phyloP scores from a whole-genome alignment of 2,888 invertebrate genomes.

The Sarcophaga caerulescens region DNA sequence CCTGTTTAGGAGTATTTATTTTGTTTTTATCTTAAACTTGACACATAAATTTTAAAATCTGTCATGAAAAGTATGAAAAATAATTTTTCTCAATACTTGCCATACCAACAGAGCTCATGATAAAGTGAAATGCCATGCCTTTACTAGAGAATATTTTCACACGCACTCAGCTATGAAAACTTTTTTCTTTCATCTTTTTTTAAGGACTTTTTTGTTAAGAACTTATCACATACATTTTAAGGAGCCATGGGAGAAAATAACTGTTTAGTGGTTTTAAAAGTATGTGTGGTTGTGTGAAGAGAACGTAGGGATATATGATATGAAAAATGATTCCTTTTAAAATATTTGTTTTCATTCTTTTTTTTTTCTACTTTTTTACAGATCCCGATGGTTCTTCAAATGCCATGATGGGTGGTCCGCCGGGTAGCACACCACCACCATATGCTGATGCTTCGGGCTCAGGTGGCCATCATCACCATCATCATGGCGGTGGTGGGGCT shows the following conservation, averaged over 20 bases:
- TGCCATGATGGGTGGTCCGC: constrained; percentile 78
- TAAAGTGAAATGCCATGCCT: too few relatives aligned
- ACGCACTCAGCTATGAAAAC: too few relatives aligned
- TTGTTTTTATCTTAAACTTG: constrained; percentile 59
- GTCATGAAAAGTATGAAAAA: constrained; percentile 65
- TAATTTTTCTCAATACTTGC: constrained; percentile 30
- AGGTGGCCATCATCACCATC: constrained; percentile 75
- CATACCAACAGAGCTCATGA: not conserved
- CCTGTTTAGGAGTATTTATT: constrained; percentile 14
- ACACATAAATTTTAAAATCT: constrained; percentile 66
- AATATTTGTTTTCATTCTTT: constrained; percentile 11
- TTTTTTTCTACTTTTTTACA: constrained; percentile 72
- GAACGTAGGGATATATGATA: not conserved
- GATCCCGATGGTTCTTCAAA: constrained; percentile 83
- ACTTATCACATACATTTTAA: constrained; percentile 4
- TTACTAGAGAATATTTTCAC: too few relatives aligned
- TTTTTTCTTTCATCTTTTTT: not conserved
- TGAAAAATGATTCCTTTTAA: not conserved
- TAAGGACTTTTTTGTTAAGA: constrained; percentile 17
- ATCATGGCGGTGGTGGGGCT: constrained; percentile 73
- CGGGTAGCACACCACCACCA: constrained; percentile 80
- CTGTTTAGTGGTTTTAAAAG: not conserved
- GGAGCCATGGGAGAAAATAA: not conserved
- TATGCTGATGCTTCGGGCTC: constrained; percentile 76
- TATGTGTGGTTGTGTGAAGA: not conserved